Evolutionary conservation across 2,113 vertebrate species (phyloP).

Genomic region (Furnarius figulus): DNA sequence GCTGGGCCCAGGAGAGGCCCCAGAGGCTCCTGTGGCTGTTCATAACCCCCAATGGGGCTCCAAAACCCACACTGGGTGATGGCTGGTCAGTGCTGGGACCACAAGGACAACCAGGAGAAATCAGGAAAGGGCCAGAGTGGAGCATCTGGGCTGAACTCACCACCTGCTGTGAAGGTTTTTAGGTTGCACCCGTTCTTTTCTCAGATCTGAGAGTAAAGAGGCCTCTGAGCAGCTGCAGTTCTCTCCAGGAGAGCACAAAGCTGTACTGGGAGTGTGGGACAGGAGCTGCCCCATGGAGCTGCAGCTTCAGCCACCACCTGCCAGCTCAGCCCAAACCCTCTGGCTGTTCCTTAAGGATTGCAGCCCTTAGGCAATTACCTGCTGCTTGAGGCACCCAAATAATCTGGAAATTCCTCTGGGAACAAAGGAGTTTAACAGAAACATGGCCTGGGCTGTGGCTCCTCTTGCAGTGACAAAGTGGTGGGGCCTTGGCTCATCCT

Average conservation of each 20-base stretch:
- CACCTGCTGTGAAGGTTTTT: not conserved
- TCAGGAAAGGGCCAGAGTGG: not conserved
- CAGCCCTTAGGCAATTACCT: not conserved
- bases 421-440: not conserved
- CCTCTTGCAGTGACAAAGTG: rapidly evolving
- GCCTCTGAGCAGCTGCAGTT: not conserved
- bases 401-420: not conserved
- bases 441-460: rapidly evolving
- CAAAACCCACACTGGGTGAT: rapidly evolving
- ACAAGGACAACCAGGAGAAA: not conserved
- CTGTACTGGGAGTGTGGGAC: rapidly evolving
- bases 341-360: not conserved
- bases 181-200: not conserved
- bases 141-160: not conserved
- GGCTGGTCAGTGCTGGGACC: not conserved
- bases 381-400: not conserved
- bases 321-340: not conserved
- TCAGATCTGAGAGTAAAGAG: not conserved
- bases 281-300: not conserved
- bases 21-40: rapidly evolving
- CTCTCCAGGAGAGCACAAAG: not conserved
- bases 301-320: not conserved
- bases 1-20: not conserved
- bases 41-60: rapidly evolving
- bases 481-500: not conserved